phyloP scores from a whole-genome alignment of 2,888 invertebrate species.

The Ashinkailepas kermadecensis region DNA sequence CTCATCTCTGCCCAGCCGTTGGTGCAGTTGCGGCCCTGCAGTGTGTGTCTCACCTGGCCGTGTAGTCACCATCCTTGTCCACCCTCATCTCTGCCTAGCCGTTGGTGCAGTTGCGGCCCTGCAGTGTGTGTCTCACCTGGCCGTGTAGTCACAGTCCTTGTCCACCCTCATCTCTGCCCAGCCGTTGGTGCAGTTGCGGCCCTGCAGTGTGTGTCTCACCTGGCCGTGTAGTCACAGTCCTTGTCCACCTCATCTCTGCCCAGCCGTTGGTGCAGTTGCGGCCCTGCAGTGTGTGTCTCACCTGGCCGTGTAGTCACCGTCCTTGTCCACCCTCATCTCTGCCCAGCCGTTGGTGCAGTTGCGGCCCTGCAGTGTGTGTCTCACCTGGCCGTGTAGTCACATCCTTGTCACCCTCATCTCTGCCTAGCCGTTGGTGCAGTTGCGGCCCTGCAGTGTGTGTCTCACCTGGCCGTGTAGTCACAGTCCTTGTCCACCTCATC shows the following conservation, averaged over 20 bases:
- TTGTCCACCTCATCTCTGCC: constrained; percentile 33
- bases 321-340: no score
- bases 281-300: constrained; percentile 33
- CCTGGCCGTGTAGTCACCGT: no score
- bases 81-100: not conserved
- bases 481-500: constrained; percentile 31
- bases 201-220: constrained; percentile 30
- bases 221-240: constrained; percentile 34
- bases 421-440: no score
- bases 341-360: no score
- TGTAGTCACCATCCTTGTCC: no score
- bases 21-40: no score
- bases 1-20: no score
- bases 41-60: no score
- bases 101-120: no score
- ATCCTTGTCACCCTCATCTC: constrained; percentile 29
- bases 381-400: constrained; percentile 25
- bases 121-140: not conserved
- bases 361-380: no score
- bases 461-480: constrained; percentile 35
- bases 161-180: not conserved
- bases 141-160: not conserved
- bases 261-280: constrained; percentile 33
- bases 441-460: not conserved
- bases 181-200: no score